Base-by-base conservation (phyloP, 2,797 vertebrate species). In the Ispidina lecontei region DNA sequence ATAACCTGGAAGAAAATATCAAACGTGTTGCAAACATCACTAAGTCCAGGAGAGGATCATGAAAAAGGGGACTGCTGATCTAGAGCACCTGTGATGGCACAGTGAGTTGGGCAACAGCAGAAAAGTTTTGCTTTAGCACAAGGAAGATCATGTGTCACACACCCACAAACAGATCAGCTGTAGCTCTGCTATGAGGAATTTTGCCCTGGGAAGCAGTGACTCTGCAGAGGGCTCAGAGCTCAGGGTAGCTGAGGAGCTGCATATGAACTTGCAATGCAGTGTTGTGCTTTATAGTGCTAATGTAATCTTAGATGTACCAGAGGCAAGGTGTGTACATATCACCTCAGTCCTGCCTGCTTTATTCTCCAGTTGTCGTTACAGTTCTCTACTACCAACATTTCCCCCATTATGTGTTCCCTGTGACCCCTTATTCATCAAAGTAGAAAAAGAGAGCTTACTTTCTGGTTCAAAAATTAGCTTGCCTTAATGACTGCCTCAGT, bases 1-100 rank as follows among this genome's bases (percentile, higher is more conserved):
- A 55, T 51, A 91, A 78, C 6, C 28, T 37, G 39, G 70, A 88
- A 92, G 41, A 67, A 93, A 91, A 89, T 43, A 58, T 22, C 31
- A 73, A 73, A 33, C 0, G 0, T 60, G 80, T 89, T 54, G 51
- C 43, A 62, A 16, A 78, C 52, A 43, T 35, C 31, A 37, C 39
- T 5, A 77, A 33, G 43, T 39, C 26, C 49, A 77, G 26, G 69
- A 43, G 47, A 85, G 12, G 18, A 39, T 33, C 13, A 21, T 6
- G 15, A 62, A 31, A 41, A 73, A 31, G 29, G 18, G 20, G 15
- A 35, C 22, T 16, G 39, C 46, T 65, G 75, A 46, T 58, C n/a
- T 28, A 13, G 51, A 73, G 55, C 26, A 51, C 25, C 14, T 41
- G 20, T 9, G 14, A 65, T 18, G 47, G 55, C 74, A 54, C 58